Base-by-base conservation (phyloP, 2,797 vertebrate species). In the Alcedo atthis region DNA sequence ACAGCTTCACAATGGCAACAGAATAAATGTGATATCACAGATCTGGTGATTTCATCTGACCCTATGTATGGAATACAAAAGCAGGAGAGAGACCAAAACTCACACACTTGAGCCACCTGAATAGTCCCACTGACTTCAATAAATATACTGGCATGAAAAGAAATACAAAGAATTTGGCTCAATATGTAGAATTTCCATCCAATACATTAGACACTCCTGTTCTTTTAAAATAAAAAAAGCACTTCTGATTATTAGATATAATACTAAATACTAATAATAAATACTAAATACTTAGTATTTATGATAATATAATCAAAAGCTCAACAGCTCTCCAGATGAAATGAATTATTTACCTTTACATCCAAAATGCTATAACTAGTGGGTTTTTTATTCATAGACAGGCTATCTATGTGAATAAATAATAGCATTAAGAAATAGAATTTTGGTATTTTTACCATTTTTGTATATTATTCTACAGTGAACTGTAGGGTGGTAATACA, bases 361-460 rank as follows among this genome's bases (percentile, higher is more conserved):
- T 77, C 61, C 85, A 32, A 81, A 70, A 7, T 28, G 43, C 35
- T 59, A 3, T 26, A 66, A 71, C 57, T 43, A 58, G 30, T 1
- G 2, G 3, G 63, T 76, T 75, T 80, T 58, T 3, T 68, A 85
- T 86, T 90, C 85, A 81, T 7, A 73, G 82, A 70, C 48, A 93
- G 33, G 18, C 45, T 73, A 94, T 81, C 85, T 89, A 42, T 81
- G 70, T 62, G 79, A 92, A 78, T 84, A 94, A 92, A 95, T 90
- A 88, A 87, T 32, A 81, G 48, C 59, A 95, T 61, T 81, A 91
- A 92, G 37, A 81, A 94, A 71, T 35, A 89, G 81, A 92, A 92
- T 91, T 79, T 76, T 62, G 51, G 71, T 63, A 80, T 83, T 95
- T 96, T 95, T 85, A 71, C 91, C 66, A 81, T 80, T 90, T 92